Evolutionary conservation across 2,797 vertebrate genomes (phyloP), one percentile per base, ranked within the genome.

Genomic region (Clarias platycephalus): DNA sequence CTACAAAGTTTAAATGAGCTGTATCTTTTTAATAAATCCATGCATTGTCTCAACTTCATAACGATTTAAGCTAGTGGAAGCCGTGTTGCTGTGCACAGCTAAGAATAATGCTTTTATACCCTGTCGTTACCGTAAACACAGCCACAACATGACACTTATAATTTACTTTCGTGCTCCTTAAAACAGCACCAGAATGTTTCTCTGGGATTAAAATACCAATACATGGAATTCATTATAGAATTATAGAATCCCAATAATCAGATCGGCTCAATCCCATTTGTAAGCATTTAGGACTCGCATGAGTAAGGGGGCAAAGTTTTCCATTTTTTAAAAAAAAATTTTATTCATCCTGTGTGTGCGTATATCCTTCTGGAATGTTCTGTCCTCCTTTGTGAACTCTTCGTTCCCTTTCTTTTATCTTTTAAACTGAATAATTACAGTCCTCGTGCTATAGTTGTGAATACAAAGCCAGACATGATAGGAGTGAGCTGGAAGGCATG

Each of bases 311-410:
- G 74, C 84, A 77, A 44, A 8, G 70, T 76, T 80, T 63, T n/a
- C n/a, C n/a, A n/a, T 44, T 40, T 40, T 0, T 40, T 40, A 6
- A 40, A 37, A 37, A 37, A 37, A 4, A 37, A 10, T 10, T 49
- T 49, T 12, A 53, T 85, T 82, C 74, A 68, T 87, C 66, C 80
- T 84, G 84, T 85, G 81, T 89, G 77, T 79, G 49, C n/a, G 8
- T 70, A 20, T 66, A 10, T 13, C 66, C 44, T 28, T 80, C n/a
- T 82, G 83, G 74, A 88, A 85, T 86, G 74, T 86, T 84, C 57
- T 77, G 79, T 57, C 53, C 72, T n/a, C 60, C 74, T 86, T 34
- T 84, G 71, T 71, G 57, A 57, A 83, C 58, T 74, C 37, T 64
- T 13, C 84, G 37, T 82, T 85, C 62, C 24, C 44, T 62, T 37